Evolutionary conservation across 2,113 vertebrate species (phyloP), one percentile per base, ranked within the genome.

Genomic region (Anoplopoma fimbria): DNA sequence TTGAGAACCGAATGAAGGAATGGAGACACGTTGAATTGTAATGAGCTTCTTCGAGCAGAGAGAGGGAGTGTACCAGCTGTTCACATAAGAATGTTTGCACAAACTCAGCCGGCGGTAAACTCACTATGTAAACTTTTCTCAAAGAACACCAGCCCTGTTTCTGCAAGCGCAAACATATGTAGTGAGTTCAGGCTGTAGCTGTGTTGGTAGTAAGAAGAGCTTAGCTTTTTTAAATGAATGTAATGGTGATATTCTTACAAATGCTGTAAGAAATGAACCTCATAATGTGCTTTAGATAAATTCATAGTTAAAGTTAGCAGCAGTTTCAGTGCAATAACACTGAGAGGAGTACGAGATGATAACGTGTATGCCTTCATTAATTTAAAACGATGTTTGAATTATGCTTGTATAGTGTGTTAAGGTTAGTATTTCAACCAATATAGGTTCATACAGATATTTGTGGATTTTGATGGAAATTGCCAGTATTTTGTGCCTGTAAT

Each of bases 51-150:
- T 53, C 55, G 79, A 83, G 81, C 25, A 65, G 62, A 67, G 72
- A 75, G 64, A 38, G n/a, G 82, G 75, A 71, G 82, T 81, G 72
- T 62, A 68, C 75, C 94, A 87, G 91, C 92, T 93, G 91, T 86
- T 90, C 92, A 93, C 88, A 93, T 67, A 90, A 1, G 51, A 62
- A 34, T 82, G 91, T 94, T 93, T 93, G 85, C 92, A 84, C 74
- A 92, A 81, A 76, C 80, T 60, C 9, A 36, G 69, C 61, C 62
- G 58, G 69, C 6, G 6, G 79, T 82, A 64, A 75, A 87, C 64
- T 82, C 61, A 45, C 81, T 84, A 29, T 81, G 79, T 71, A 49
- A 83, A 84, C 75, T 74, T 77, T 68, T 69, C 69, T 82, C 36
- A 33, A 75, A 78, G 27, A 84, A 38, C 83, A 75, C 74, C 65